These are phyloP conservation scores for Tenthredo amoena DNA, from an alignment of 2,888 invertebrate genomes.

Conservation along the genomic window DNA sequence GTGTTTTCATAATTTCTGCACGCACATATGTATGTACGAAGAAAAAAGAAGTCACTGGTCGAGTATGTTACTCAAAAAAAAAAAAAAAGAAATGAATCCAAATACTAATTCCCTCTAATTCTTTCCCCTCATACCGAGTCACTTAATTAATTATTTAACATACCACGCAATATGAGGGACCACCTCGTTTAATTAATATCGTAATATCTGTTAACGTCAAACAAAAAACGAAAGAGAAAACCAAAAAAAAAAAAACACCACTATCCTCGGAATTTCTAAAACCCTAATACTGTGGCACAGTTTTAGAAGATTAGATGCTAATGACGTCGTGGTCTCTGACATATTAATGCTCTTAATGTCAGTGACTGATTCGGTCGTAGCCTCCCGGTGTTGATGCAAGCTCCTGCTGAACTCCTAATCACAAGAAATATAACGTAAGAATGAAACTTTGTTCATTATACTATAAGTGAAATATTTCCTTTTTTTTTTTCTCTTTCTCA, in stretches of 20 bases:
- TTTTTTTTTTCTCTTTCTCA: too few relatives aligned
- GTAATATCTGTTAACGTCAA: conserved; percentile 71
- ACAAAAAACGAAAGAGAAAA: conserved; percentile 60
- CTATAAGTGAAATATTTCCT: too few relatives aligned
- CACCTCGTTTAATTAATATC: conserved; percentile 70
- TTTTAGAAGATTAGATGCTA: conserved; percentile 70
- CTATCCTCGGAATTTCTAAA: conserved; percentile 61
- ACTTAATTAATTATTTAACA: neutral
- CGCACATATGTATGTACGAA: too few relatives aligned
- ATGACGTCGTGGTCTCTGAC: conserved; percentile 68
- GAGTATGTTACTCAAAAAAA: too few relatives aligned
- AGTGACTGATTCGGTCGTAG: conserved; percentile 69
- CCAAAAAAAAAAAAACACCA: conserved; percentile 45
- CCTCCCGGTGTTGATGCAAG: neutral
- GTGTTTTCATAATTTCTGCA: too few relatives aligned
- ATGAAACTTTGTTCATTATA: too few relatives aligned
- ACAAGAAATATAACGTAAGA: neutral
- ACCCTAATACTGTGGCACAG: neutral
- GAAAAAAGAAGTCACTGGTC: too few relatives aligned
- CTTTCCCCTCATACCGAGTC: neutral
- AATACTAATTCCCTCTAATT: conserved; percentile 1
- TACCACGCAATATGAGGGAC: conserved; percentile 12
- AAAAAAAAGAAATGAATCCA: neutral
- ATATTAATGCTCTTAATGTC: conserved; percentile 74
- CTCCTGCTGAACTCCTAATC: neutral